Evolutionary conservation across 2,888 invertebrate species (phyloP).

Genomic region (Drosophila engyochracea): DNA sequence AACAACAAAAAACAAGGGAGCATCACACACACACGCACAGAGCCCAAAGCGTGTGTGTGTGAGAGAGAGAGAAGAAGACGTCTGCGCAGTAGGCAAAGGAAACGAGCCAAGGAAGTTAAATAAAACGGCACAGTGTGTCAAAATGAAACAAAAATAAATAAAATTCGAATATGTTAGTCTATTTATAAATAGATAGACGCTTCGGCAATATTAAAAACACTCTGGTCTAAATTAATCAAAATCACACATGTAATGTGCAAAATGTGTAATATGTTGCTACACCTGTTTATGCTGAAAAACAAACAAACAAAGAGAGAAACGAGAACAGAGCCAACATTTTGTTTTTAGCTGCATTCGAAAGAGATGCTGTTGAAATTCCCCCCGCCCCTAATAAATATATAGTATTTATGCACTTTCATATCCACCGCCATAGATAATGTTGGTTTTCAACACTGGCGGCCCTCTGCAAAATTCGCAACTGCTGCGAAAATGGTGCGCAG

Average conservation of each 20-base stretch:
- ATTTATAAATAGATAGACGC: background rate
- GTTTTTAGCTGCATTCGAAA: background rate
- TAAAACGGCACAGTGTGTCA: slow-evolving; percentile 49
- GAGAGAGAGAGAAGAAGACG: slow-evolving; percentile 28
- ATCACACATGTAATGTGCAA: background rate
- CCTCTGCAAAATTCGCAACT: slow-evolving; percentile 32
- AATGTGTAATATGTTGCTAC: background rate
- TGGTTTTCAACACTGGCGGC: background rate
- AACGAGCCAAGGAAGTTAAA: slow-evolving; percentile 57
- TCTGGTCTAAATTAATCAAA: background rate
- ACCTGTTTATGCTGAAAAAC: background rate
- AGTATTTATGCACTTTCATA: background rate
- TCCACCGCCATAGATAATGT: background rate
- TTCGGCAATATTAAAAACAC: background rate
- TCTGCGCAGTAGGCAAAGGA: slow-evolving; percentile 52
- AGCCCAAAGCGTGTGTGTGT: slow-evolving; percentile 2
- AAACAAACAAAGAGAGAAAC: background rate
- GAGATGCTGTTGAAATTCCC: background rate
- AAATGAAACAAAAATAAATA: slow-evolving; percentile 11
- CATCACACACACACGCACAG: slow-evolving; percentile 24
- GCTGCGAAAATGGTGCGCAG: slow-evolving; percentile 26
- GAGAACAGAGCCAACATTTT: background rate
- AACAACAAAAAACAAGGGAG: slow-evolving; percentile 68
- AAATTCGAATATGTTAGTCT: background rate
- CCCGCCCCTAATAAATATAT: background rate